Conservation (phyloP, 30 jellyfish, hydroid and myxozoan species). For the Turritopsis dohrnii region DNA sequence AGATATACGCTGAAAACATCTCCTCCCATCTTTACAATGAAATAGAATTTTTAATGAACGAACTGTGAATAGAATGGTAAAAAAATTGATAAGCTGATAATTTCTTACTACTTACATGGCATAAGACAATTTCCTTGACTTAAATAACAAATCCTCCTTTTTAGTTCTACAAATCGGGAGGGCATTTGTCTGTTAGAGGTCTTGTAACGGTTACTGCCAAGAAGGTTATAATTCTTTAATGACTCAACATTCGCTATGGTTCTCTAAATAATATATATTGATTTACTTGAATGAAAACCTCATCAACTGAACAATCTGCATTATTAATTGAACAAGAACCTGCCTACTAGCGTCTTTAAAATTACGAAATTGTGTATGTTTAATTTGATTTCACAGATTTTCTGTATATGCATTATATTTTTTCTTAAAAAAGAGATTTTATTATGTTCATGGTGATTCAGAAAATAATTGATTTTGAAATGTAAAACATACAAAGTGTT, state of each 20-base stretch:
- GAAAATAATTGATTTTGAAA: background rate
- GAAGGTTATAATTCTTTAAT: background rate
- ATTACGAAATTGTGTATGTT: background rate
- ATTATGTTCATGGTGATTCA: background rate
- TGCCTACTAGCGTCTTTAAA: background rate
- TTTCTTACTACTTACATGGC: too few relatives aligned
- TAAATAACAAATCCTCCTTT: too few relatives aligned
- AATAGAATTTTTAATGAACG: background rate
- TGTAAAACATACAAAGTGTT: background rate
- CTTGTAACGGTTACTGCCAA: background rate
- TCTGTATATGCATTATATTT: background rate
- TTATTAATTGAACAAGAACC: background rate
- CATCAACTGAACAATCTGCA: background rate
- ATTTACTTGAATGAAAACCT: background rate
- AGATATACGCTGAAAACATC: background rate
- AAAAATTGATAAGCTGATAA: too few relatives aligned
- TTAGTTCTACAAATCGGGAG: too few relatives aligned
- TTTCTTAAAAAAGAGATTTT: background rate
- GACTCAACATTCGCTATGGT: background rate
- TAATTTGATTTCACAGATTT: too few relatives aligned
- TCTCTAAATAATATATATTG: background rate
- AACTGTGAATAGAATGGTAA: too few relatives aligned
- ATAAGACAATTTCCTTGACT: too few relatives aligned
- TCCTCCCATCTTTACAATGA: background rate
- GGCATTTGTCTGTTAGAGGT: background rate